phyloP scores from a whole-genome alignment of 1,140 invertebrate species.

The Drepana arcuata region DNA sequence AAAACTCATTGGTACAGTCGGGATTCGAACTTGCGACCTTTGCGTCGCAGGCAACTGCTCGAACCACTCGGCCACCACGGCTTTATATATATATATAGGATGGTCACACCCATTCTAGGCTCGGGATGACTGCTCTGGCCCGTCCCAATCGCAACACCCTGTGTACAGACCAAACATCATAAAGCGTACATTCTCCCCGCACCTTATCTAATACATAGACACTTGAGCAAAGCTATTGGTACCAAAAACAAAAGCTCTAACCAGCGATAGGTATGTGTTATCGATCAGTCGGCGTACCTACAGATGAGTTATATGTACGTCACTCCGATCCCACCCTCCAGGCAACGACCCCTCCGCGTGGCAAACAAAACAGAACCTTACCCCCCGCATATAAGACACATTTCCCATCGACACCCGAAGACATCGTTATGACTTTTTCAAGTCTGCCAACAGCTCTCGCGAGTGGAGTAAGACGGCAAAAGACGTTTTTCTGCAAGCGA shows the following conservation, averaged over 20 bases:
- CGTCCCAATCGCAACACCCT: too few relatives aligned
- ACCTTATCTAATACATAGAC: background rate
- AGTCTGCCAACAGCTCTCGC: conserved; percentile 35
- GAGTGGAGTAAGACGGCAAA: conserved; percentile 47
- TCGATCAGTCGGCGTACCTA: conserved; percentile 56
- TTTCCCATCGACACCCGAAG: conserved; percentile 28
- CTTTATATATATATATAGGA: background rate
- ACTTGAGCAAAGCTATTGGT: background rate
- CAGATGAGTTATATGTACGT: conserved; percentile 53
- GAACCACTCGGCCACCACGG: too few relatives aligned
- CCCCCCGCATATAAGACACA: conserved; percentile 17
- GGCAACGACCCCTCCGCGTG: conserved; percentile 34
- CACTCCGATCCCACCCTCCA: conserved; percentile 28
- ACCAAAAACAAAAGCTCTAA: conserved; percentile 52
- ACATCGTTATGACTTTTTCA: conserved; percentile 51
- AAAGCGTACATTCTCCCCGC: background rate
- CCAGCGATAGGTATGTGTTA: conserved; percentile 43
- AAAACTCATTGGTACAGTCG: too few relatives aligned
- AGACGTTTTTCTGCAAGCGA: conserved; percentile 30
- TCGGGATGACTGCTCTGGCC: background rate
- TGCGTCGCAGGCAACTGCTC: too few relatives aligned
- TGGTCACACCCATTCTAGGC: background rate
- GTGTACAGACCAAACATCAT: too few relatives aligned
- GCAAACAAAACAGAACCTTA: conserved; percentile 22
- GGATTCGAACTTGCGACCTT: too few relatives aligned